Conservation (phyloP, 2,113 vertebrate species). For the Thunnus thynnus region DNA sequence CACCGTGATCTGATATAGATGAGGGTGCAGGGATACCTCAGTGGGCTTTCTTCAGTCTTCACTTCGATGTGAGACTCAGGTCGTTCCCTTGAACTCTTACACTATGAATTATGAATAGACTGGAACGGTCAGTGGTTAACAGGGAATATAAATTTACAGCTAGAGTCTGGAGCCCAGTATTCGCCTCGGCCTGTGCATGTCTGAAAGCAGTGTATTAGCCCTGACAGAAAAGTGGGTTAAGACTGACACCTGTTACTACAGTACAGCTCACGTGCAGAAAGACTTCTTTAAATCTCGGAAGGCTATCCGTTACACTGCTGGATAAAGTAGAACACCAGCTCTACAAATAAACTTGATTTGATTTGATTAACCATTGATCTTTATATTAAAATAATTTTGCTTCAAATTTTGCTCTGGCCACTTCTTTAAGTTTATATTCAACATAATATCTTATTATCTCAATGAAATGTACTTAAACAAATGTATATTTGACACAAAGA, state of each 20-base stretch:
- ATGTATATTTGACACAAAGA: too few species aligned
- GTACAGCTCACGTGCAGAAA: constrained; percentile 12
- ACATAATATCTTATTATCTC: too few species aligned
- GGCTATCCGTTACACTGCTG: too few species aligned
- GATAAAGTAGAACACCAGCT: too few species aligned
- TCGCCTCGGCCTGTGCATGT: neutral
- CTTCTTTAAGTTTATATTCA: too few species aligned
- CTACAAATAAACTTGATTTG: too few species aligned
- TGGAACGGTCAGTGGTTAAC: neutral
- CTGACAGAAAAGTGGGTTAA: constrained; percentile 32
- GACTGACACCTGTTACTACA: constrained; percentile 4
- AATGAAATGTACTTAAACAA: too few species aligned
- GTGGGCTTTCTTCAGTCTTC: neutral
- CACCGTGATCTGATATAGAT: neutral
- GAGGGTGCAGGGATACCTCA: neutral
- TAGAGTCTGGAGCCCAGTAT: neutral
- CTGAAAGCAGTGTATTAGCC: neutral
- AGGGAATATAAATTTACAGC: constrained; percentile 2
- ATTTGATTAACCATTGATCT: too few species aligned
- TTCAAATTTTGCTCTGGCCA: too few species aligned
- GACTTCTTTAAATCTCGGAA: neutral
- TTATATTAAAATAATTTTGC: too few species aligned
- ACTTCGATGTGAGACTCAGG: neutral
- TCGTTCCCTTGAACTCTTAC: constrained; percentile 7
- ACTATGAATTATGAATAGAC: neutral